A percentile compares a stretch with the other conserved stretches of the same genome.
phyloP scores from a whole-genome alignment of 2,888 invertebrate species.

The Cremastinae sp. region DNA sequence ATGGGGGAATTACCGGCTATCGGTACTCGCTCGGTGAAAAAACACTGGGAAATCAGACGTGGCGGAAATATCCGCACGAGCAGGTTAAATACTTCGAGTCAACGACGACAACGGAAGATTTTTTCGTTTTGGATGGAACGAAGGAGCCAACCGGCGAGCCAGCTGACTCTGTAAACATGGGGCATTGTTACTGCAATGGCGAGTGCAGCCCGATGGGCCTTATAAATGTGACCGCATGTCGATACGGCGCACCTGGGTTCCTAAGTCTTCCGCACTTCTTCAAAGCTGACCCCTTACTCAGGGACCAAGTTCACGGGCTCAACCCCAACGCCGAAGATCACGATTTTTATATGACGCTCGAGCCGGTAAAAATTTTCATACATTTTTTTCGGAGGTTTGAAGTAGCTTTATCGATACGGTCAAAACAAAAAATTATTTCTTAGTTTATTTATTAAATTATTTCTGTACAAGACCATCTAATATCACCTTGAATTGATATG shows the following conservation, averaged over 20 bases:
- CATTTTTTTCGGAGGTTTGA: no score
- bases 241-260: conserved; percentile 91
- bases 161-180: conserved; percentile 73
- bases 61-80: conserved; percentile 74
- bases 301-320: conserved; percentile 85
- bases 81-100: conserved; percentile 75
- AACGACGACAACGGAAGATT: conserved; percentile 75
- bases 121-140: conserved; percentile 71
- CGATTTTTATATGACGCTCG: conserved; percentile 88
- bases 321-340: conserved; percentile 86
- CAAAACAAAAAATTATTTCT: no score
- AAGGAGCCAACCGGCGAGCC: conserved; percentile 39
- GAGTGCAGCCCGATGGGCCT: conserved; percentile 88
- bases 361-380: conserved; percentile 83
- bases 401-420: no score
- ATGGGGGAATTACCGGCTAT: conserved; percentile 84
- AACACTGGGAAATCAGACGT: conserved; percentile 81
- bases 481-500: no score
- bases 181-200: conserved; percentile 87
- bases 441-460: no score
- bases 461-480: no score
- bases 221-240: conserved; percentile 89
- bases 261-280: conserved; percentile 93
- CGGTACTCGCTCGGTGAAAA: conserved; percentile 85
- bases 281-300: conserved; percentile 86